Conservation (phyloP, 2,888 invertebrate genomes). For the Brenthis daphne region DNA sequence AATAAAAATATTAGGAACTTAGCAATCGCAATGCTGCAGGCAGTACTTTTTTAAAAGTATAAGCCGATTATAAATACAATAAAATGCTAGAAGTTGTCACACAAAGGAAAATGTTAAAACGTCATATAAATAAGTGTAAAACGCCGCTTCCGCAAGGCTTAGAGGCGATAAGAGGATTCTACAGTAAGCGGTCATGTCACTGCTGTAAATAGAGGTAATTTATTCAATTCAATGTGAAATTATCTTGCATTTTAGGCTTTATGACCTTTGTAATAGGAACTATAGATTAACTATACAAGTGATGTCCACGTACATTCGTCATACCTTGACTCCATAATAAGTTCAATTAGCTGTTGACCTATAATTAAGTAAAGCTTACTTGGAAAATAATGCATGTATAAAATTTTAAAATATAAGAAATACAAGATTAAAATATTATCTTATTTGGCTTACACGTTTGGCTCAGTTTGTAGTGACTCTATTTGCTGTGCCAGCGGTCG, state of each 20-base stretch:
- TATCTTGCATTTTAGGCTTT: constrained; percentile 10
- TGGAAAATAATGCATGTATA: not conserved
- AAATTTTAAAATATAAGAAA: not conserved
- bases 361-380: not conserved
- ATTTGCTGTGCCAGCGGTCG: too few relatives aligned
- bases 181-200: constrained; percentile 34
- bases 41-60: not conserved
- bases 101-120: constrained; percentile 18
- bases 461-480: too few relatives aligned
- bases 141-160: constrained; percentile 26
- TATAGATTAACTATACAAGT: constrained; percentile 7
- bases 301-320: not conserved
- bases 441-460: too few relatives aligned
- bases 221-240: constrained; percentile 18
- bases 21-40: not conserved
- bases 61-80: constrained; percentile 9
- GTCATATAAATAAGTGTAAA: constrained; percentile 24
- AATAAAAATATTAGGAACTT: not conserved
- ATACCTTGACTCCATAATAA: constrained; percentile 10
- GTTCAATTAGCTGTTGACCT: constrained; percentile 19
- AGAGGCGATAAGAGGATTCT: constrained; percentile 30
- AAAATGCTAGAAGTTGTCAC: constrained; percentile 7
- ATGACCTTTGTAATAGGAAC: constrained; percentile 14
- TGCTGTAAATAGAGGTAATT: constrained; percentile 28
- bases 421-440: too few relatives aligned